Evolutionary conservation across 1,140 invertebrate genomes (phyloP), one percentile per base, ranked within the genome.

Genomic region (Oryzaephilus surinamensis): DNA sequence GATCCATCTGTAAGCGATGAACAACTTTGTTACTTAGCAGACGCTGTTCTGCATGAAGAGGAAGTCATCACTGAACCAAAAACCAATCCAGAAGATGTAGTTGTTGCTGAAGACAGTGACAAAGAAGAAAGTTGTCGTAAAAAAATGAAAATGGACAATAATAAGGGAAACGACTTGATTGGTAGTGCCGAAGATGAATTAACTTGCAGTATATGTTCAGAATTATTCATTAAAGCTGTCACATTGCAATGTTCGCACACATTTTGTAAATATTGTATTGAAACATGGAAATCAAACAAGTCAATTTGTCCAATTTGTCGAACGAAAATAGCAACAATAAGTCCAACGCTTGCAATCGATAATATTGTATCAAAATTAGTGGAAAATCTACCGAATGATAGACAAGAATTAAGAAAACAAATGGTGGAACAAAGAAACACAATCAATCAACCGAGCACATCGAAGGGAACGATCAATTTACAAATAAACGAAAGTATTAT

Each of bases 191-290:
- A n/a, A n/a, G n/a, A n/a, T n/a, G 82, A 88, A 54, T 59, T 88
- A 11, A 76, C 79, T 36, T 90, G 84, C 54, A 74, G 72, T 35
- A 79, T 90, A 41, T 90, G 84, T 54, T 76, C 74, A 31, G 84
- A 88, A 63, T 60, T 87, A 1, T 82, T 86, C 60, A 65, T 87
- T 0, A 65, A 64, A 20, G 76, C 84, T 0, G 76, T 72, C 8
- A 78, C 77, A 0, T 57, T 88, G 4, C 78, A 75, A 53, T 90
- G 85, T 57, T 75, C 75, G 0, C 86, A 90, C 47, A 79, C 79
- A 1, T 88, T 84, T 53, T 90, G 86, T 55, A 62, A 73, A 17
- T 67, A 72, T 45, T 89, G 85, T 52, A 84, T 90, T 19, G 55
- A 62, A 0, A 58, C 63, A 30, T 90, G 85, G 86, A 75, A 72